A percentile compares a stretch with the other conserved stretches of the same genome.
Evolutionary conservation across 2,888 invertebrate species (phyloP).

Genomic region (Caenorhabditis becei): DNA sequence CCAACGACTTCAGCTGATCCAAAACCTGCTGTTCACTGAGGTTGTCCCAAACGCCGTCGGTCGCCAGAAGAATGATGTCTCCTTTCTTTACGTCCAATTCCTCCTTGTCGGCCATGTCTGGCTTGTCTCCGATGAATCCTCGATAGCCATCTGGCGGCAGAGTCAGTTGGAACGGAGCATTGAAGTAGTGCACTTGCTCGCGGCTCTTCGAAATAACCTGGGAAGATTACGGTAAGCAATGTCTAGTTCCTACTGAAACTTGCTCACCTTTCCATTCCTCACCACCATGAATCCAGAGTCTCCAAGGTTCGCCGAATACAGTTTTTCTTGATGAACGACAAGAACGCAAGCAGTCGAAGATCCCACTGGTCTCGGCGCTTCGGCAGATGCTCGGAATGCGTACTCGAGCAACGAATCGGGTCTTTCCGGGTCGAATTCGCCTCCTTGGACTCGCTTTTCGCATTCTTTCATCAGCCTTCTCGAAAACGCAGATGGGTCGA

Average conservation of each 20-base stretch:
- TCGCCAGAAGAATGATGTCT: constrained; percentile 85
- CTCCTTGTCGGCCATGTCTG: constrained; percentile 77
- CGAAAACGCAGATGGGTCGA: constrained; percentile 97
- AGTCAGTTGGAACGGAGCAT: constrained; percentile 97
- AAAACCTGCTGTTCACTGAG: constrained; percentile 93
- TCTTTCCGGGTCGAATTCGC: constrained; percentile 88
- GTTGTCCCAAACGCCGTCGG: constrained; percentile 99
- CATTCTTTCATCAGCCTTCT: constrained; percentile 91
- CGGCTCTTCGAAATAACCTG: constrained; percentile 91
- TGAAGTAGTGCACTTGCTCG: constrained; percentile 98
- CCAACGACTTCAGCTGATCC: constrained; percentile 86
- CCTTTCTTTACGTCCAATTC: constrained; percentile 74
- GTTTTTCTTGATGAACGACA: constrained; percentile 91
- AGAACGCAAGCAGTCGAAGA: constrained; percentile 98
- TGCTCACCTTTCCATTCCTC: constrained; percentile 86
- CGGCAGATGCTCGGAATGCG: constrained; percentile 76
- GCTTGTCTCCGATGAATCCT: constrained; percentile 78
- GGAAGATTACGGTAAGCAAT: not conserved
- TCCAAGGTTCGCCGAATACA: constrained; percentile 98
- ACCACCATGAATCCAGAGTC: constrained; percentile 98
- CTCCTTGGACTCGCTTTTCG: constrained; percentile 82
- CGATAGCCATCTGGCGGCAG: constrained; percentile 87
- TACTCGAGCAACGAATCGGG: constrained; percentile 78
- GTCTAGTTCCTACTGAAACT: not conserved
- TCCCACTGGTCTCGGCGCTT: constrained; percentile 82